Evolutionary conservation across 2,797 vertebrate genomes (phyloP).

Genomic region (Ceryle rudis): DNA sequence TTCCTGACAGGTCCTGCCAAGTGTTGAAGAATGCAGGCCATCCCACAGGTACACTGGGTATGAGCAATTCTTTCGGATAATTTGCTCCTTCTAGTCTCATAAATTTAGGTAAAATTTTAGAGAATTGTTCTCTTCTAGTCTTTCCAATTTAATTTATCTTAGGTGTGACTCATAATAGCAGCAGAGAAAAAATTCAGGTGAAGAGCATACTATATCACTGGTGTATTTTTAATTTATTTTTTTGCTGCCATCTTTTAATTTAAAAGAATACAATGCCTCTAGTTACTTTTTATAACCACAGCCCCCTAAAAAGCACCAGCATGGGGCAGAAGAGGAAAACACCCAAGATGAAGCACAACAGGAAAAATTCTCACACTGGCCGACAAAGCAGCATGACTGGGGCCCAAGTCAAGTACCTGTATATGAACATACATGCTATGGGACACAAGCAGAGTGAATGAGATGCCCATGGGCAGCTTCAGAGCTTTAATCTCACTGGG

Average conservation of each 20-base stretch:
- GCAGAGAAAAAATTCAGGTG: background rate
- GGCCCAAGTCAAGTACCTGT: background rate
- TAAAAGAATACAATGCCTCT: background rate
- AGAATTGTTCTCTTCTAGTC: background rate
- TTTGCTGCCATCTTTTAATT: background rate
- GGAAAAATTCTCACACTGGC: background rate
- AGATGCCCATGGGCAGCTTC: background rate
- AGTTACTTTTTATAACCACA: background rate
- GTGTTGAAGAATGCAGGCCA: background rate
- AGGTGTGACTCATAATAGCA: background rate
- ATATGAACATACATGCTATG: rapidly evolving
- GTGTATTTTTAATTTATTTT: background rate
- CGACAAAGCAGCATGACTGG: background rate
- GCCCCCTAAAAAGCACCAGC: background rate
- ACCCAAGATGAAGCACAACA: background rate
- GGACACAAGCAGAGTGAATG: background rate
- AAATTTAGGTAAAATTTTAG: background rate
- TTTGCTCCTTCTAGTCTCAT: background rate
- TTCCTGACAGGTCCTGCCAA: background rate
- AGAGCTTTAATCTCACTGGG: background rate
- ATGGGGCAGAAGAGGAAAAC: background rate
- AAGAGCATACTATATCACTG: background rate
- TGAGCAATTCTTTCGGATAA: background rate
- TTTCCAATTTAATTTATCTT: background rate
- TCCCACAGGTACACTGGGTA: background rate